phyloP scores from a whole-genome alignment of 1,140 invertebrate genomes.

The Drosophila busckii region DNA sequence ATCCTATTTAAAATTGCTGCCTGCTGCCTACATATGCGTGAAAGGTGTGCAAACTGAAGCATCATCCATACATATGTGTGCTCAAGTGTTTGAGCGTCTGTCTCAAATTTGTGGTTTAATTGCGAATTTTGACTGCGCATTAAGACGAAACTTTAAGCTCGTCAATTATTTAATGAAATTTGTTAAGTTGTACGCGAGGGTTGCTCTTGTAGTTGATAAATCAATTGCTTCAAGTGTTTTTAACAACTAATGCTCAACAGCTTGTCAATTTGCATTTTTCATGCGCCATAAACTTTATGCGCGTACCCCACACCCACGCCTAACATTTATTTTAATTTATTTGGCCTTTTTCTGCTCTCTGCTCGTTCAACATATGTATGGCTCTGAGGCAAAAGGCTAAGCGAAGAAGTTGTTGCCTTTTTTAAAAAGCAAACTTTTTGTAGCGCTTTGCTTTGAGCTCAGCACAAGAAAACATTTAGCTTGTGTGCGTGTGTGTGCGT shows the following conservation, averaged over 20 bases:
- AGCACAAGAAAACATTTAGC: constrained; percentile 37
- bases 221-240: no score
- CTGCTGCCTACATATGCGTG: constrained; percentile 50
- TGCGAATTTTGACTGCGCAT: constrained; percentile 9
- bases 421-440: constrained; percentile 64
- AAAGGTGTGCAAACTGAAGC: constrained; percentile 62
- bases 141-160: no score
- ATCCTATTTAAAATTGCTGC: constrained; percentile 51
- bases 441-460: constrained; percentile 56
- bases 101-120: constrained; percentile 54
- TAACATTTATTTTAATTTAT: constrained; percentile 71
- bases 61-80: constrained; percentile 20
- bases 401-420: constrained; percentile 66
- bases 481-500: constrained; percentile 16
- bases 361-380: constrained; percentile 11
- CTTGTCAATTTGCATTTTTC: constrained; percentile 25
- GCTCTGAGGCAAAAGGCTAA: constrained; percentile 49
- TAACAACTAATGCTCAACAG: no score
- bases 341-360: constrained; percentile 36
- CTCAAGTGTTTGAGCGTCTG: constrained; percentile 8
- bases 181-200: no score
- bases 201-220: no score
- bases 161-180: no score
- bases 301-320: constrained; percentile 43
- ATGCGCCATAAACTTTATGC: constrained; percentile 25